Evolutionary conservation across 1,140 invertebrate genomes (phyloP), one percentile per base, ranked within the genome.

Genomic region (Cydia splendana): DNA sequence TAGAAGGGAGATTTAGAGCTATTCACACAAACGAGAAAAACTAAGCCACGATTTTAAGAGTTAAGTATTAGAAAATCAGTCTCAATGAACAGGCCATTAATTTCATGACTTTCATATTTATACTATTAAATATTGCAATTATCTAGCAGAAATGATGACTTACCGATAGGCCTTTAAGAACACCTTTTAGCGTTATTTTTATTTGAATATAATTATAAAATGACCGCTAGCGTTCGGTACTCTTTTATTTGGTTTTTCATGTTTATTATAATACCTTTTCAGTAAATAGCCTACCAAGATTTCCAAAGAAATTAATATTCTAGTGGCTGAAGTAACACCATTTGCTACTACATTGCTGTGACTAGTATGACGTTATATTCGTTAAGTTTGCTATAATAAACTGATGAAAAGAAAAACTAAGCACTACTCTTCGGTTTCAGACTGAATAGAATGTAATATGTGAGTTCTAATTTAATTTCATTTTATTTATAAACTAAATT

Each of bases 61-160:
- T 88, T 91, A 90, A 88, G 87, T 89, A 90, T 89, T 90, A 93
- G 91, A 93, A 93, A 93, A 93, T 93, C 93, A 94, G 93, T 94
- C 93, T 94, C 93, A 93, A 92, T 85, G 87, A 93, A 92, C 93
- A 94, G 93, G 93, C 93, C 93, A 89, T 94, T 90, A 84, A 89
- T 90, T 87, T 85, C 83, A 81, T 84, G 86, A 86, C 85, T 88
- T 87, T 89, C 48, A 48, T 84, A 84, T 82, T 84, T 84, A 84
- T 69, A 80, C 77, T 85, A 30, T 71, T 71, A 71, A 42, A 84
- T 77, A 74, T 78, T 79, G 57, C 57, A n/a, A 71, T 34, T 20
- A 38, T n/a, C 15, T 34, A 71, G 67, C 67, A 71, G 67, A 71
- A 71, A 71, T 71, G 5, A 53, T 71, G 18, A 71, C 15, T 71